Evolutionary conservation across 2,113 vertebrate species (phyloP), one percentile per base, ranked within the genome.

Genomic region (Penelope pileata): DNA sequence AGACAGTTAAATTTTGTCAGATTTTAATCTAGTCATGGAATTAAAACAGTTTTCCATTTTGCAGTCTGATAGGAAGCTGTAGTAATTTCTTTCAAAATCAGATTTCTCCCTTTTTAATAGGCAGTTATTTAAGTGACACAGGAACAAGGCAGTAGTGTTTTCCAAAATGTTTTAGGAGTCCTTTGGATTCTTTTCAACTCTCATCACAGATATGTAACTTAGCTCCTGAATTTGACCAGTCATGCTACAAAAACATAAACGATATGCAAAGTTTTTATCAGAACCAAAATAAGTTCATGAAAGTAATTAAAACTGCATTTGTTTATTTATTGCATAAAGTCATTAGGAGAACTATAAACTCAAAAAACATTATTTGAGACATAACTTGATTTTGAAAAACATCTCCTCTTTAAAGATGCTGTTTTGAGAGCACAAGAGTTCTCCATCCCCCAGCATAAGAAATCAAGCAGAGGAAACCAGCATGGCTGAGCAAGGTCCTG

Each of bases 101-200:
- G 13, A 83, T 90, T 91, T 96, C 82, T 91, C 22, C 14, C 45
- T 66, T 90, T n/a, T 94, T 93, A 90, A 83, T 88, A 90, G 75
- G 88, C 90, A 94, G 85, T 59, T 93, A 62, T 90, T 85, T 91
- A 95, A 91, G 67, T 10, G 1, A 40, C 24, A 50, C 26, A 63
- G 79, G 68, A 96, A 95, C 88, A 95, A 93, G 92, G 75, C 40
- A 73, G 72, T 83, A 96, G 82, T 96, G 92, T 93, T 94, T 94
- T 95, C 79, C 59, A 34, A 80, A 73, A 96, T 58, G 22, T 73
- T 91, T 42, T 74, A 91, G 63, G 75, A 62, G 30, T 82, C 62
- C 45, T 91, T 42, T 67, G 38, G 51, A 34, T 88, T 80, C 88
- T 93, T 88, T 90, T 94, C 77, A 58, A 15, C 45, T 80, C 78